Evolutionary conservation across 2,113 vertebrate species (phyloP).

Genomic region (Eclectus roratus): DNA sequence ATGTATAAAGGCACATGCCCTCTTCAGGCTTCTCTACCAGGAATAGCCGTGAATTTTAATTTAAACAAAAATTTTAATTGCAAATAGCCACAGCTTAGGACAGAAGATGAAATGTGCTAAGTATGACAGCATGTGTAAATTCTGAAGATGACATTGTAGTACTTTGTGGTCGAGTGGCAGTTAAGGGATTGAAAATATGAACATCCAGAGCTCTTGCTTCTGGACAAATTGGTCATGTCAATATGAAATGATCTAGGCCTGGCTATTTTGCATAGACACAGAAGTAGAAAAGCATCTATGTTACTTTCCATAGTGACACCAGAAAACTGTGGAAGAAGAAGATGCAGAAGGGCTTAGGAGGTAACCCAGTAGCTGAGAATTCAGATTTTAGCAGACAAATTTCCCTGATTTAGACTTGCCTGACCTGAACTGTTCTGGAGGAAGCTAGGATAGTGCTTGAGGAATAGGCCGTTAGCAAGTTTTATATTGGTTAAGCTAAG

Average conservation of each 20-base stretch:
- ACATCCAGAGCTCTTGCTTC: not conserved
- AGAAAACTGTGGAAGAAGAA: not conserved
- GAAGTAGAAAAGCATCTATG: not conserved
- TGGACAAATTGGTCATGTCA: not conserved
- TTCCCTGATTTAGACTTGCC: not conserved
- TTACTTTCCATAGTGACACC: not conserved
- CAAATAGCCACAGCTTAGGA: not conserved
- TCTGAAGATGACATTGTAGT: not conserved
- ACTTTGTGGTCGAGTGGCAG: not conserved
- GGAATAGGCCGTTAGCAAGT: not conserved
- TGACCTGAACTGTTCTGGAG: not conserved
- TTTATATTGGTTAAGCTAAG: not conserved
- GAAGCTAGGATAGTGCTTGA: not conserved
- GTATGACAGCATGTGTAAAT: rapidly evolving
- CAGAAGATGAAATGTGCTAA: not conserved
- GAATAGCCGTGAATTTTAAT: not conserved
- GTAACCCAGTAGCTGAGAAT: not conserved
- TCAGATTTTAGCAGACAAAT: not conserved
- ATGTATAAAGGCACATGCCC: not conserved
- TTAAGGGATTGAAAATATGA: not conserved
- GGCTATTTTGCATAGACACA: not conserved
- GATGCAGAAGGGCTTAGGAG: not conserved
- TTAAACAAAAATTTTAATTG: not conserved
- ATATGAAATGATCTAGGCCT: not conserved
- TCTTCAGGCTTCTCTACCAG: not conserved